Base-by-base conservation (phyloP, 2,797 vertebrate genomes). In the Mus caroli region DNA sequence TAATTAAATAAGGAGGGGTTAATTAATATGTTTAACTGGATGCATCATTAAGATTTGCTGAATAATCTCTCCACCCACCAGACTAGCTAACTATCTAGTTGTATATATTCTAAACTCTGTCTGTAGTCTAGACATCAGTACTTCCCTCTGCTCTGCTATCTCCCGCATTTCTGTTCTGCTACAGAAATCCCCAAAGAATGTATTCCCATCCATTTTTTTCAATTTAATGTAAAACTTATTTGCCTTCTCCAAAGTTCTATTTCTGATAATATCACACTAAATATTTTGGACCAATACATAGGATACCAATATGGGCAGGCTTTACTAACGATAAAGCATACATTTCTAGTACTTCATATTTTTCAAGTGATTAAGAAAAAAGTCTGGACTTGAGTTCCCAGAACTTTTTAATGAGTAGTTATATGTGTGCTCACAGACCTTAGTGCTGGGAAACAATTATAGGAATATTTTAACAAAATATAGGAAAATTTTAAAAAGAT, bases 1-100 rank as follows among this genome's bases (percentile, higher is more conserved):
- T 86, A 37, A n/a, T 83, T 91, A 90, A 85, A 90, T 84, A 15
- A 26, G 26, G 43, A 46, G 37, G 24, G 6, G 40, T 62, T 86
- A n/a, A 37, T 78, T 91, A 88, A 88, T 82, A 79, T 93, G 40
- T 64, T 7, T 95, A 92, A 58, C 50, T 69, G 43, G 26, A 46
- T 71, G 6, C 34, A 11, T 69, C 24, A 78, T 58, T 6, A 79
- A 91, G n/a, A 93, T 88, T 17, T 79, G 31, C 64, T 79, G 20
- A 58, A 64, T 78, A 83, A 54, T 24, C 14, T 93, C 52, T 60
- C 11, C 11, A 52, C 84, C 52, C 46, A 14, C 60, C n/a, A 69
- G 64, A 69, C 14, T 69, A 69, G 15, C 46, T 46, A 46, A 7
- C 0, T 85, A 76, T 75, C 43, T 91, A 46, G 28, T 94, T 80